Base-by-base conservation (phyloP, 2,888 invertebrate species). In the Blomia tropicalis region DNA sequence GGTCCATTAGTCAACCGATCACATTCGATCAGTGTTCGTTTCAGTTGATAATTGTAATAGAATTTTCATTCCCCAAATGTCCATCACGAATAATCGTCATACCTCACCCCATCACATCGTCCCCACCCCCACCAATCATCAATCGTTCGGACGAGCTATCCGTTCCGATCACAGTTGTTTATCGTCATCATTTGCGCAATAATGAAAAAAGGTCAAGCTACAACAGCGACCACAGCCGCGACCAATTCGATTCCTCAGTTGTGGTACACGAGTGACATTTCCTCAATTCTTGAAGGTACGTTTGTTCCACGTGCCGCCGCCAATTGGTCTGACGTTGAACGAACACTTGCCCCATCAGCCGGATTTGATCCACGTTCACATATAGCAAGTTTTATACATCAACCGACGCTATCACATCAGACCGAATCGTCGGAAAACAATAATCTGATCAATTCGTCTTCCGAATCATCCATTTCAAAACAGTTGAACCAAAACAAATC, bases 181-280 rank as follows among this genome's bases (percentile, higher is more conserved):
- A n/a, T n/a, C n/a, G n/a, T n/a, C n/a, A n/a, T n/a, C n/a, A n/a
- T n/a, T n/a, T n/a, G n/a, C n/a, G 51, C 51, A 47, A 47, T 47
- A 47, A 47, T 47, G 51, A 47, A 47, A 19, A 47, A 47, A 27
- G 36, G 44, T 36, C 30, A 32, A 53, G 62, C 62, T 54, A 27
- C 62, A 44, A 58, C 62, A 43, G 31, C 60, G 30, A 29, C 32
- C n/a, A 22, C 51, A 7, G 51, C 54, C 54, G 14, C 47, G 31
- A n/a, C 36, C 36, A 14, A 44, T 58, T 53, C 36, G 36, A 1
- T 32, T 32, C 62, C 53, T 2, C 1, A 43, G 59, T n/a, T 51
- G 31, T 60, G 53, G 27, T 29, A 54, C 51, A 27, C 51, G 7
- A n/a, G 51, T 25, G 51, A 47, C 22, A 47, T 47, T 11, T 47